These are phyloP conservation scores for Uloborus plumipes DNA, from an alignment of 2,888 invertebrate genomes.

Conservation along the genomic window DNA sequence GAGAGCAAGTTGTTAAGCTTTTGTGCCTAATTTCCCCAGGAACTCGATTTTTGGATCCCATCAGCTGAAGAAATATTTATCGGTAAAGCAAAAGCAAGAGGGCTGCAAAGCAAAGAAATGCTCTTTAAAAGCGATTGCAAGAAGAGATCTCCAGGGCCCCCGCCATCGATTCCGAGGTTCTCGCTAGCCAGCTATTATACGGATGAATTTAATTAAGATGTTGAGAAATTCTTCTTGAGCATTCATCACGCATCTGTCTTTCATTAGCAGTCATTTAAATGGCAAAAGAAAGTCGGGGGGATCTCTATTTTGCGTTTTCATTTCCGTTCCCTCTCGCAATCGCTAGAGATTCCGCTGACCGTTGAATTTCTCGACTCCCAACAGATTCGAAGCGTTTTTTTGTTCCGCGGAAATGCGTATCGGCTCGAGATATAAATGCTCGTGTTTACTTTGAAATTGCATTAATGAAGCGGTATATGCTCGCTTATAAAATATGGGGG, in stretches of 20 bases:
- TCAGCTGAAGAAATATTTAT: slow-evolving; percentile 48
- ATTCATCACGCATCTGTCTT: slow-evolving; percentile 58
- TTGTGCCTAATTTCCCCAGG: slow-evolving; percentile 54
- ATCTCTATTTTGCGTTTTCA: slow-evolving; percentile 59
- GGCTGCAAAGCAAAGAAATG: slow-evolving; percentile 31
- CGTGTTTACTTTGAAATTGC: slow-evolving; percentile 63
- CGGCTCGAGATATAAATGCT: slow-evolving; percentile 63
- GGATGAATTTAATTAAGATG: slow-evolving; percentile 61
- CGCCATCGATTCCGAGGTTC: slow-evolving; percentile 14
- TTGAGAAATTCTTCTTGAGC: slow-evolving; percentile 50
- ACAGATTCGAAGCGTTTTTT: slow-evolving; percentile 55
- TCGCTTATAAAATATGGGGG: slow-evolving; percentile 57
- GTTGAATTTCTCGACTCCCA: slow-evolving; percentile 51
- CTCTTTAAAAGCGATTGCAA: slow-evolving; percentile 47
- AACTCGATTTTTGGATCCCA: slow-evolving; percentile 42
- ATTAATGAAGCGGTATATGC: slow-evolving; percentile 61
- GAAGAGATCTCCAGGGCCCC: slow-evolving; percentile 11
- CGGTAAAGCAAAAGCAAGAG: slow-evolving; percentile 3
- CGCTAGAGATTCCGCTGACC: slow-evolving; percentile 29
- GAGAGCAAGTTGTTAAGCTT: slow-evolving; percentile 44
- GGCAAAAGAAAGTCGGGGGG: slow-evolving; percentile 16
- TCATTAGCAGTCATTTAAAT: slow-evolving; percentile 61
- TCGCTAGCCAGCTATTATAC: slow-evolving; percentile 52
- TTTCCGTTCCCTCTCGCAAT: slow-evolving; percentile 12
- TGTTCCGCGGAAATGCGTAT: slow-evolving; percentile 36